A percentile compares a stretch with the other conserved stretches of the same genome.
Evolutionary conservation across 1,140 invertebrate genomes (phyloP).

Genomic region (Arctopsyche grandis): DNA sequence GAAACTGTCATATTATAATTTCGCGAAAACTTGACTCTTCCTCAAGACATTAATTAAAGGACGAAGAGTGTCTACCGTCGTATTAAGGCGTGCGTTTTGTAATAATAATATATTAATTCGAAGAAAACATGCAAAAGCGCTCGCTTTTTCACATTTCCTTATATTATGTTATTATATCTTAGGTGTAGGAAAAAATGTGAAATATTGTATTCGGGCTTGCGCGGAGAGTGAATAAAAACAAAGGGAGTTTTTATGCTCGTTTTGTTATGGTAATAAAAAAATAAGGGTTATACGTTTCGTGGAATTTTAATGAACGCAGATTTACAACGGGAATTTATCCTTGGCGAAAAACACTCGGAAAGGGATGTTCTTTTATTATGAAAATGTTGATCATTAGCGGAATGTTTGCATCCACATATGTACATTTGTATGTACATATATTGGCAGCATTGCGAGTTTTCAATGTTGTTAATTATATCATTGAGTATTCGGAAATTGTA

Average conservation of each 20-base stretch:
- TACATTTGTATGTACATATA: background rate
- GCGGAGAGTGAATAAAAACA: background rate
- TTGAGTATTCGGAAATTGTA: too few species aligned
- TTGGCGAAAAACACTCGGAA: background rate
- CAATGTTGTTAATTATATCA: background rate
- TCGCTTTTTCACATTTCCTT: too few species aligned
- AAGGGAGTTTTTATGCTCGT: slow-evolving; percentile 8
- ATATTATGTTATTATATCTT: too few species aligned
- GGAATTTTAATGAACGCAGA: slow-evolving; percentile 32
- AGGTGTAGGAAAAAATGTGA: too few species aligned
- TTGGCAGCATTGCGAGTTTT: background rate
- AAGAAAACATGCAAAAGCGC: too few species aligned
- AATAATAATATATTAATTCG: too few species aligned
- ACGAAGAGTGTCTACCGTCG: background rate
- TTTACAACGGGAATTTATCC: background rate
- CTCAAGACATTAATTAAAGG: background rate
- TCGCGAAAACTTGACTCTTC: background rate
- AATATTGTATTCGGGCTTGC: too few species aligned
- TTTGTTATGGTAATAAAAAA: slow-evolving; percentile 25
- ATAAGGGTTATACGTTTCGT: slow-evolving; percentile 15
- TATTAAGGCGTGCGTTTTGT: too few species aligned
- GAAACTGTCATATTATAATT: slow-evolving; percentile 27
- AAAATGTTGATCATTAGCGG: slow-evolving; percentile 9
- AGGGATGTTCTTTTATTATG: slow-evolving; percentile 15
- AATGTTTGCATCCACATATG: background rate